phyloP scores from a whole-genome alignment of 2,113 vertebrate species.

The Mus spicilegus region DNA sequence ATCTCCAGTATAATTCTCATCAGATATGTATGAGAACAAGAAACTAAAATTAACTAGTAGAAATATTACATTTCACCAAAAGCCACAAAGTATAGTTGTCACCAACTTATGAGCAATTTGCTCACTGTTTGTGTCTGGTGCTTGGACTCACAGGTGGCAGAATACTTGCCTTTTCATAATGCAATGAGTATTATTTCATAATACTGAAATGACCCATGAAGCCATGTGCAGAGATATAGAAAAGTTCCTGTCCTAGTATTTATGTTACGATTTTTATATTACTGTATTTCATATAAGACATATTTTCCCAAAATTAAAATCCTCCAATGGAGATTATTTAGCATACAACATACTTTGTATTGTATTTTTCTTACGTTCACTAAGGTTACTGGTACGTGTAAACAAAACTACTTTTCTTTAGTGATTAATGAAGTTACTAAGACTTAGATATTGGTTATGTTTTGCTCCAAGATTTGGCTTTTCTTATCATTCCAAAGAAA shows the following conservation, averaged over 20 bases:
- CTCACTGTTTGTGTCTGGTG: not conserved
- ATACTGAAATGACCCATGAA: not conserved
- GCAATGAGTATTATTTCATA: not conserved
- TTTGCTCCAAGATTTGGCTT: not conserved
- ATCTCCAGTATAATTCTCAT: not conserved
- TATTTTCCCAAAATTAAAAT: constrained; percentile 29
- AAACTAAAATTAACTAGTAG: not conserved
- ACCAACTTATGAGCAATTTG: not conserved
- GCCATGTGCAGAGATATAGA: not conserved
- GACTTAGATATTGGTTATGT: not conserved
- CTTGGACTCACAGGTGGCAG: not conserved
- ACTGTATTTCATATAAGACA: not conserved
- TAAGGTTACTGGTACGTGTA: not conserved
- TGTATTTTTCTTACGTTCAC: constrained; percentile 6
- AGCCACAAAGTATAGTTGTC: not conserved
- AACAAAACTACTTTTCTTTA: constrained; percentile 6
- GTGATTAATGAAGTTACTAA: not conserved
- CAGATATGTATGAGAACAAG: not conserved
- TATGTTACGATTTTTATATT: not conserved
- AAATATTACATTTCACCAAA: constrained; percentile 13
- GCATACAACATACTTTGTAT: not conserved
- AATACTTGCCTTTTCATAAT: not conserved
- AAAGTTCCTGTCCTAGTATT: not conserved
- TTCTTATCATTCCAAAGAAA: constrained; percentile 16
- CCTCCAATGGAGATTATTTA: not conserved